phyloP scores from a whole-genome alignment of 2,113 vertebrate species.

The Nerophis ophidion region DNA sequence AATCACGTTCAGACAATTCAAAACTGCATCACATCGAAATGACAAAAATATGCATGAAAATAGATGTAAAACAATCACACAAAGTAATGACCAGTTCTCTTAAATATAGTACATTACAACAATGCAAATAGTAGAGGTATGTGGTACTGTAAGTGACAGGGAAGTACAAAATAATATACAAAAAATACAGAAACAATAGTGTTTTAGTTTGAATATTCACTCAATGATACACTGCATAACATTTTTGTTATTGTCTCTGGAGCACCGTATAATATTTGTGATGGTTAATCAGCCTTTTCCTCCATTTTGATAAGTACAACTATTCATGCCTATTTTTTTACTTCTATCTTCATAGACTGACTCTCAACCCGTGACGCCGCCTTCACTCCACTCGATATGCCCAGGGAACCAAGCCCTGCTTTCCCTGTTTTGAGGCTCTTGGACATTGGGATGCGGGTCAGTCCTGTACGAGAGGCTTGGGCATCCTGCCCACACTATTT shows the following conservation, averaged over 20 bases:
- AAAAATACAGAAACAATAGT: slow-evolving; percentile 20
- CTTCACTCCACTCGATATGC: slow-evolving; percentile 85
- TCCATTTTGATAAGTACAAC: slow-evolving; percentile 76
- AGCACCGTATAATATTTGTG: slow-evolving; percentile 11
- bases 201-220: slow-evolving; percentile 24
- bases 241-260: slow-evolving; percentile 2
- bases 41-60: slow-evolving; percentile 8
- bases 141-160: slow-evolving; percentile 17
- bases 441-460: slow-evolving; percentile 97
- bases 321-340: slow-evolving; percentile 86
- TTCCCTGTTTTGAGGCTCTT: slow-evolving; percentile 98
- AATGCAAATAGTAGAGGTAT: slow-evolving; percentile 22
- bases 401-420: slow-evolving; percentile 81
- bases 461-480: slow-evolving; percentile 78
- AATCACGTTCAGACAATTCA: slow-evolving; percentile 39
- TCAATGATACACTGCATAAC: neutral
- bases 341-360: slow-evolving; percentile 95
- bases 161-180: slow-evolving; percentile 31
- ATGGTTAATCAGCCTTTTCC: slow-evolving; percentile 80
- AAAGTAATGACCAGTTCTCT: slow-evolving; percentile 31
- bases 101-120: slow-evolving; percentile 21
- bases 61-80: slow-evolving; percentile 29
- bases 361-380: slow-evolving; percentile 87
- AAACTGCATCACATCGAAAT: slow-evolving; percentile 31
- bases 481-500: slow-evolving; percentile 82